Evolutionary conservation across 2,888 invertebrate genomes (phyloP).

Genomic region (Seira ritae): DNA sequence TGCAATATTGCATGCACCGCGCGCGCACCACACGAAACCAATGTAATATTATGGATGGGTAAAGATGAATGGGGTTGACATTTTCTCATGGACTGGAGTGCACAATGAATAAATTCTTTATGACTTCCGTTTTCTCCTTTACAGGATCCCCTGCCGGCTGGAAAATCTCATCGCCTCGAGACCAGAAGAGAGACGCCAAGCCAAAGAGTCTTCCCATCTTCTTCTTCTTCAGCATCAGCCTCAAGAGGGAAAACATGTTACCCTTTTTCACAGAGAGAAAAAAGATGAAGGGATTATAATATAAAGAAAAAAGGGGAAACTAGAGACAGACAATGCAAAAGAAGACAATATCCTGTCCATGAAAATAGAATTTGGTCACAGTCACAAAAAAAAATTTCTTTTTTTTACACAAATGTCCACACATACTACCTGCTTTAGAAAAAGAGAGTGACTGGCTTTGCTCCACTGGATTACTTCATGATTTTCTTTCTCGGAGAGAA

Average conservation of each 20-base stretch:
- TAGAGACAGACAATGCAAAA: no score
- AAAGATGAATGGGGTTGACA: conserved; percentile 62
- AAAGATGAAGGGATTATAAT: no score
- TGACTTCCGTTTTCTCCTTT: conserved; percentile 72
- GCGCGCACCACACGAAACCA: no score
- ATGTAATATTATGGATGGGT: neutral
- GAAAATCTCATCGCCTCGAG: neutral
- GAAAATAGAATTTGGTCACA: no score
- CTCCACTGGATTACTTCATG: neutral
- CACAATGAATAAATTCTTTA: conserved; percentile 73
- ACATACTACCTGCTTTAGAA: no score
- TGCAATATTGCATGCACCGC: no score
- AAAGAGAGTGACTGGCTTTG: conserved; percentile 17
- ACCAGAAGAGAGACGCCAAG: conserved; percentile 1
- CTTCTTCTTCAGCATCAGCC: neutral
- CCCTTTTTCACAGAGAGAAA: conserved; percentile 15
- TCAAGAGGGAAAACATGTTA: conserved; percentile 22
- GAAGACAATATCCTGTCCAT: neutral
- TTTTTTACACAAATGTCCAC: no score
- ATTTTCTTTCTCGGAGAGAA: neutral
- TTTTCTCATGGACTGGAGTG: conserved; percentile 54
- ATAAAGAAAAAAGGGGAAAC: conserved; percentile 30
- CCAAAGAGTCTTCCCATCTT: conserved; percentile 22
- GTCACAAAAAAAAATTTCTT: no score
- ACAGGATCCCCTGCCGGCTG: conserved; percentile 57